Conservation (phyloP, 2,113 vertebrate species). For the Himantopus leucocephalus region DNA sequence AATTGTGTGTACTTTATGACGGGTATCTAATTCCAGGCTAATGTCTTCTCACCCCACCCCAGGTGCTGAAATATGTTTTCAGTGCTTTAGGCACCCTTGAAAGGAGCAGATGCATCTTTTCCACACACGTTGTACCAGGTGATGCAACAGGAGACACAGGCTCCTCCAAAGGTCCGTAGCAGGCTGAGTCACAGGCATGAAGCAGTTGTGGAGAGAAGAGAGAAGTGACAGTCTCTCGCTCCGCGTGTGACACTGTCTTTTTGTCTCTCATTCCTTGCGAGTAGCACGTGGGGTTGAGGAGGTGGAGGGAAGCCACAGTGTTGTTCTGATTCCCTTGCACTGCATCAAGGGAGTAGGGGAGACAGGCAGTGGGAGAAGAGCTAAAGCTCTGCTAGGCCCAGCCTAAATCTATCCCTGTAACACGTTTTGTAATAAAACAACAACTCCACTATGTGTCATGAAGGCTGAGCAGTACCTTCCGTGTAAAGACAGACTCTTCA, state of each 20-base stretch:
- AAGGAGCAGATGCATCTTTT: neutral
- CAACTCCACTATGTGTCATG: accelerated
- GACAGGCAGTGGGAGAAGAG: neutral
- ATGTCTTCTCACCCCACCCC: neutral
- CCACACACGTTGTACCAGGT: neutral
- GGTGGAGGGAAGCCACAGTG: neutral
- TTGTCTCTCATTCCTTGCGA: neutral
- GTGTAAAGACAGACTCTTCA: neutral
- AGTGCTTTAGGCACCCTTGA: neutral
- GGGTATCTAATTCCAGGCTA: neutral
- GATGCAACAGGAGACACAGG: neutral
- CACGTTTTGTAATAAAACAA: accelerated
- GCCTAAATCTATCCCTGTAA: neutral
- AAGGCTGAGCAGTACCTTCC: neutral
- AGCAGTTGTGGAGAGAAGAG: neutral
- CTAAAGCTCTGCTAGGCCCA: neutral
- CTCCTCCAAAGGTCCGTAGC: accelerated
- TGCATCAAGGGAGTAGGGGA: neutral
- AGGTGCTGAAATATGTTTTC: neutral
- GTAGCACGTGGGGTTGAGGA: neutral
- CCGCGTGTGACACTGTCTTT: accelerated
- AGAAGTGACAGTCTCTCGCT: neutral
- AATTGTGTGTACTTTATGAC: neutral
- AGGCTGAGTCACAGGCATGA: neutral
- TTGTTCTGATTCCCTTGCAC: neutral